Conservation (phyloP, 2,888 invertebrate genomes). For the Petrophora chlorosata region DNA sequence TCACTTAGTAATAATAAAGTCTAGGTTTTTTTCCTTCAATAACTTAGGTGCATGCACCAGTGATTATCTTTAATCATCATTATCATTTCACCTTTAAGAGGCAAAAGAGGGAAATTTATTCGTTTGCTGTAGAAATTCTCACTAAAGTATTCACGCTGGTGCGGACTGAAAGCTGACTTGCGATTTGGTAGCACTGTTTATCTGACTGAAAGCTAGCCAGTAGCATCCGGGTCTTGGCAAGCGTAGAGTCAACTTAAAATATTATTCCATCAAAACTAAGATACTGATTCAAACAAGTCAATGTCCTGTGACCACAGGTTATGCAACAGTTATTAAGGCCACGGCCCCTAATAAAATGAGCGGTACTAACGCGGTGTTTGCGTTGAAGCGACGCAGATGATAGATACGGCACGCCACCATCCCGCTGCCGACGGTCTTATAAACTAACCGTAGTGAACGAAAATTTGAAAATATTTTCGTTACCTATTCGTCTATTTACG, state of each 20-base stretch:
- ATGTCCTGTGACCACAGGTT: slow-evolving; percentile 45
- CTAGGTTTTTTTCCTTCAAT: no score
- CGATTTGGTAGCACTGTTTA: no score
- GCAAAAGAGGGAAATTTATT: no score
- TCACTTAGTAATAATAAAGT: not conserved
- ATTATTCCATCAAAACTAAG: not conserved
- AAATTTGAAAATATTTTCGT: slow-evolving; percentile 38
- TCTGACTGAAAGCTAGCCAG: no score
- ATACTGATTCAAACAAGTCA: slow-evolving; percentile 1
- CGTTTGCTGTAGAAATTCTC: no score
- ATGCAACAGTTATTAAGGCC: slow-evolving; percentile 29
- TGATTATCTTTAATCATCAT: no score
- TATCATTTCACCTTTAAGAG: no score
- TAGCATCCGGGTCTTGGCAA: no score
- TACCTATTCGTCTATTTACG: slow-evolving; percentile 23
- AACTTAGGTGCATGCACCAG: no score
- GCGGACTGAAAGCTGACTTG: no score
- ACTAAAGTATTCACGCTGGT: no score
- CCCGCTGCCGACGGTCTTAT: slow-evolving; percentile 56
- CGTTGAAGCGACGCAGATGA: slow-evolving; percentile 71
- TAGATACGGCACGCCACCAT: slow-evolving; percentile 75
- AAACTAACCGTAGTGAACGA: slow-evolving; percentile 59
- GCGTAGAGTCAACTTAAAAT: no score
- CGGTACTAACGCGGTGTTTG: slow-evolving; percentile 78
- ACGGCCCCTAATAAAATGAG: slow-evolving; percentile 74